phyloP scores from a whole-genome alignment of 53 echinoderm and acorn worm genomes.

The Henricia sp. region DNA sequence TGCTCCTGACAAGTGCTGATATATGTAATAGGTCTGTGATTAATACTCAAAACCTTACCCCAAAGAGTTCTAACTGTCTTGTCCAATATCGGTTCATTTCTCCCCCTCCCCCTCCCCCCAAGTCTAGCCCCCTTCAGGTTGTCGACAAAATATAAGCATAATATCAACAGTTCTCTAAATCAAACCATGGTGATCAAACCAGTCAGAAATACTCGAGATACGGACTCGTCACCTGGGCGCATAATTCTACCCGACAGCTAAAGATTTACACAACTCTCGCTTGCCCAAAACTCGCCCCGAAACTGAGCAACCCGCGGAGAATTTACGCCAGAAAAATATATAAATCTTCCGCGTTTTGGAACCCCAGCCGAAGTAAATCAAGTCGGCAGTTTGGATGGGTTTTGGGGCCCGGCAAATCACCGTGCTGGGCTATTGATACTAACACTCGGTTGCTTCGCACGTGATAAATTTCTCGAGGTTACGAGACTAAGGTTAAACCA shows the following conservation, averaged over 20 bases:
- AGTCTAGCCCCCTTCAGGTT: not conserved
- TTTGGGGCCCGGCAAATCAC: not conserved
- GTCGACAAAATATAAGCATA: not conserved
- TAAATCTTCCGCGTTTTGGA: not conserved
- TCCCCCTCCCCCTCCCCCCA: too few relatives aligned
- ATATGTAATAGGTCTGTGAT: too few relatives aligned
- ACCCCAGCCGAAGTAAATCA: conserved; percentile 5
- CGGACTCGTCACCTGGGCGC: not conserved
- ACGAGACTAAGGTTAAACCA: not conserved
- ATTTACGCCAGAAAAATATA: not conserved
- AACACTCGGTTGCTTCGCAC: conserved; percentile 11
- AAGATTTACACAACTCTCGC: not conserved
- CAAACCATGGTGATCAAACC: not conserved
- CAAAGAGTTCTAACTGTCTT: too few relatives aligned
- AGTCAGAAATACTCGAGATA: not conserved
- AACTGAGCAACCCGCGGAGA: not conserved
- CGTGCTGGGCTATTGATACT: not conserved
- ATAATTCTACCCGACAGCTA: not conserved
- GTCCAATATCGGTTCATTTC: too few relatives aligned
- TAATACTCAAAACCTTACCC: too few relatives aligned
- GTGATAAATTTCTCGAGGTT: not conserved
- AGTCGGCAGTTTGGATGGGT: not conserved
- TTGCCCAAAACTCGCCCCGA: not conserved
- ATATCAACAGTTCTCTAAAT: conserved; percentile 1
- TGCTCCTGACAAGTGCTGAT: too few relatives aligned